Conservation (phyloP, 2,797 vertebrate genomes). For the Amniataba percoides region DNA sequence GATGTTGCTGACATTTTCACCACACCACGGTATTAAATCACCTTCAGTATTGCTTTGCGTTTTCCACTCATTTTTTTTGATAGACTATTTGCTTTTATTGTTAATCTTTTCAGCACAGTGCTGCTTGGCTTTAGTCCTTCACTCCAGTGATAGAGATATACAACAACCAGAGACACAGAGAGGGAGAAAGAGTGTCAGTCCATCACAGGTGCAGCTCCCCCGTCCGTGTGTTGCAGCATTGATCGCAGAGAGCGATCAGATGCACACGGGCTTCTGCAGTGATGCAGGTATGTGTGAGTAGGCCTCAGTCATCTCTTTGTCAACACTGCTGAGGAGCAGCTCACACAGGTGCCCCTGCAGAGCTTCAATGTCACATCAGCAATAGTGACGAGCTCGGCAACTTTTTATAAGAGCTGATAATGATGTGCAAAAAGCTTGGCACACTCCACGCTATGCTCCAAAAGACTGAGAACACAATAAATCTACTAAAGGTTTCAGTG, state of each 20-base stretch:
- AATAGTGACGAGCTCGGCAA: constrained; percentile 3
- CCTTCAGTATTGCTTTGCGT: too few relatives aligned
- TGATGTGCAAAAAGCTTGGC: constrained; percentile 1
- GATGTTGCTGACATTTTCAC: neutral
- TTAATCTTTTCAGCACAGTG: neutral
- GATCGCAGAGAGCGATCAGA: constrained; percentile 41
- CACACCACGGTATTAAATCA: neutral
- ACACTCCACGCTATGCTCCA: neutral
- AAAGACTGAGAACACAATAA: neutral
- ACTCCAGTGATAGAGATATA: neutral
- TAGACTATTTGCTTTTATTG: too few relatives aligned
- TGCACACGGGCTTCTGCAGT: constrained; percentile 21
- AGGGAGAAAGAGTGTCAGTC: neutral
- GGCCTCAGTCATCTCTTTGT: constrained; percentile 36
- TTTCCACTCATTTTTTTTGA: neutral
- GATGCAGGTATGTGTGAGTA: constrained; percentile 36
- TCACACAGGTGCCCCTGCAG: constrained; percentile 57
- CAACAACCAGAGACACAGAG: neutral
- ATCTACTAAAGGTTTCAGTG: neutral
- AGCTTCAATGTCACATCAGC: constrained; percentile 51
- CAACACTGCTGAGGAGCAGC: constrained; percentile 38
- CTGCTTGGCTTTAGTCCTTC: neutral
- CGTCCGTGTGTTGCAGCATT: constrained; percentile 29
- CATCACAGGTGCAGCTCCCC: constrained; percentile 32
- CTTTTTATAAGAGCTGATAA: constrained; percentile 4